These are phyloP conservation scores for Tenthredo scrophulariae DNA, from an alignment of 2,888 invertebrate species.

Conservation along the genomic window DNA sequence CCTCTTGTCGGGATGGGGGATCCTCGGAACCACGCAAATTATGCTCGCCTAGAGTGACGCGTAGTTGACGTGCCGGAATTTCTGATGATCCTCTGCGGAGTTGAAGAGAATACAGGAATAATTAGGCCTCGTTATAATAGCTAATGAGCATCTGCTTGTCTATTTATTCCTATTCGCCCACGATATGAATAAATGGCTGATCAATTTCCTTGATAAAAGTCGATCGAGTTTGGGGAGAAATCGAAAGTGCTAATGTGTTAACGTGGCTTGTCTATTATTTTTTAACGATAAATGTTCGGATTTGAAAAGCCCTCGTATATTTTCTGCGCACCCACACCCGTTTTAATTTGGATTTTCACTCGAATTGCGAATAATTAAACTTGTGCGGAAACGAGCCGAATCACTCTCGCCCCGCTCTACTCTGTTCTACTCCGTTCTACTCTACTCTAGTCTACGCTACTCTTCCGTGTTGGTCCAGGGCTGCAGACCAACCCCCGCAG, in stretches of 20 bases:
- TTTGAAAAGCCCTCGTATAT: conserved; percentile 13
- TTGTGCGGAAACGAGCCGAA: conserved; percentile 25
- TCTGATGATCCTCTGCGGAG: conserved; percentile 82
- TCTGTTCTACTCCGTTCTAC: background rate
- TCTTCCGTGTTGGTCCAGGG: background rate
- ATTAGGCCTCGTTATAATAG: background rate
- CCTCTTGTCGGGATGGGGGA: conserved; percentile 78
- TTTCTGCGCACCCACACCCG: background rate
- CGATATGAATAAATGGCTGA: background rate
- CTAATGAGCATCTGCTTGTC: background rate
- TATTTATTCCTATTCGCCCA: too few species aligned
- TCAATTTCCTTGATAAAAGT: background rate
- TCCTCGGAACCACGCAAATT: conserved; percentile 82
- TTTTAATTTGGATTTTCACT: conserved; percentile 51
- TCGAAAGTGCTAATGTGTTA: background rate
- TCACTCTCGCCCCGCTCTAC: conserved; percentile 22
- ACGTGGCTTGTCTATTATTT: background rate
- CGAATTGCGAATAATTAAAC: conserved; percentile 51
- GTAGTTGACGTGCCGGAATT: conserved; percentile 84
- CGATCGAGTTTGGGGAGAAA: background rate
- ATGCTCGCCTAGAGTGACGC: conserved; percentile 86
- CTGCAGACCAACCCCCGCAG: conserved; percentile 2
- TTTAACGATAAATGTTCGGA: background rate
- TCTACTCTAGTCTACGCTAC: background rate
- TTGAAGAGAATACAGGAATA: background rate